phyloP scores from a whole-genome alignment of 2,113 vertebrate genomes.

The Mus spicilegus region DNA sequence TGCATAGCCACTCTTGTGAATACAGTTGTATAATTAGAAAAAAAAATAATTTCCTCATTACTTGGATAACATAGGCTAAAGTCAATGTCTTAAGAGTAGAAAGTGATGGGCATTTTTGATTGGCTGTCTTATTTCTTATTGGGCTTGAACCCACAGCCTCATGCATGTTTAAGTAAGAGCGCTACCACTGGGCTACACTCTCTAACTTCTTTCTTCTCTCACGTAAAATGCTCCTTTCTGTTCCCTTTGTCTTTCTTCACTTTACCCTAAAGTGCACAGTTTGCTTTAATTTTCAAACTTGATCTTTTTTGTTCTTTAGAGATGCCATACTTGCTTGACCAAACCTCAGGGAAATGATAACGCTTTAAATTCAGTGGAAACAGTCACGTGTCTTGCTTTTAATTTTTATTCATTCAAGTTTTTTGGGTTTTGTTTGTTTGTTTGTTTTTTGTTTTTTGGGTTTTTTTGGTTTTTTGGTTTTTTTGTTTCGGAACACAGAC shows the following conservation, averaged over 20 bases:
- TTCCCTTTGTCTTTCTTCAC: slow-evolving; percentile 36
- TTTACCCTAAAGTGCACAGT: background rate
- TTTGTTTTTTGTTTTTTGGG: no score
- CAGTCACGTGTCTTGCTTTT: slow-evolving; percentile 87
- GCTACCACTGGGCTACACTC: background rate
- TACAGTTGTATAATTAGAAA: background rate
- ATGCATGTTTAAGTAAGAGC: background rate
- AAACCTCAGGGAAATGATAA: slow-evolving; percentile 92
- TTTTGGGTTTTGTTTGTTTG: background rate
- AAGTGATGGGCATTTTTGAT: background rate
- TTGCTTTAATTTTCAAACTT: slow-evolving; percentile 56
- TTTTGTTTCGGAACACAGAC: slow-evolving; percentile 86
- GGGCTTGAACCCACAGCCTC: background rate
- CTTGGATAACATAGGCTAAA: background rate
- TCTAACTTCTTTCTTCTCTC: slow-evolving; percentile 40
- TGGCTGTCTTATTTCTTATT: background rate
- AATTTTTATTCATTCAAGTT: slow-evolving; percentile 90
- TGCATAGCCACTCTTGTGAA: background rate
- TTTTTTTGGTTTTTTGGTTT: background rate
- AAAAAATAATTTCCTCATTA: slow-evolving; percentile 37
- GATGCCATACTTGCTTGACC: slow-evolving; percentile 85
- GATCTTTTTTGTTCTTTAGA: slow-evolving; percentile 68
- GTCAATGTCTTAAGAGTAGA: background rate
- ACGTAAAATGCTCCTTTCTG: background rate
- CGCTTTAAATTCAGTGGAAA: slow-evolving; percentile 89